These are phyloP conservation scores for Salticus scenicus DNA, from an alignment of 2,888 invertebrate species.

Conservation along the genomic window DNA sequence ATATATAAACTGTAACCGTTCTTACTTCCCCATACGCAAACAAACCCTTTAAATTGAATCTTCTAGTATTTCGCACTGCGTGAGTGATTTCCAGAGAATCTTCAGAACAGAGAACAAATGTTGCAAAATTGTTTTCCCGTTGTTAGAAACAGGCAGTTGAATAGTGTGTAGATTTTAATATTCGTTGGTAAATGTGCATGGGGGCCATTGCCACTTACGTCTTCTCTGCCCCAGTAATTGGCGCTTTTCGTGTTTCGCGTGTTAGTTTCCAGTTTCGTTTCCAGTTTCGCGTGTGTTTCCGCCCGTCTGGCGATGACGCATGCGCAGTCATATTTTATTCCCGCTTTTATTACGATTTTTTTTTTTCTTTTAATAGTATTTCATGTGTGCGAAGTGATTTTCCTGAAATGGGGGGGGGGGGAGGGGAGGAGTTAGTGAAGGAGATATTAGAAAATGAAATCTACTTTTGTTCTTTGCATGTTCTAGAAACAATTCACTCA, in stretches of 20 bases:
- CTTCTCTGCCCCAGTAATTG: constrained; percentile 57
- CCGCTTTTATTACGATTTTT: constrained; percentile 52
- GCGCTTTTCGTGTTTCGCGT: constrained; percentile 67
- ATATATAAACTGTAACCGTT: too few relatives aligned
- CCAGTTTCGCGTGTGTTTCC: constrained; percentile 52
- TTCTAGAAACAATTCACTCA: not conserved
- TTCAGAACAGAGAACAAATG: constrained; percentile 39
- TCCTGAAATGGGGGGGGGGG: not conserved
- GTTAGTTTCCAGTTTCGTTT: constrained; percentile 56
- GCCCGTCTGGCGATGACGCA: constrained; percentile 35
- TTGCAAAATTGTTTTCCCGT: constrained; percentile 62
- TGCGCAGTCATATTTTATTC: constrained; percentile 61
- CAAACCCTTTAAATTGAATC: constrained; percentile 64
- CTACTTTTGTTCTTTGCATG: not conserved
- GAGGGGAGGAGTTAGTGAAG: not conserved
- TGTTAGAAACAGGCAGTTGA: not conserved
- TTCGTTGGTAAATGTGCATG: constrained; percentile 37
- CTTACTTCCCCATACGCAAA: too few relatives aligned
- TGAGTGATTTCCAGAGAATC: constrained; percentile 27
- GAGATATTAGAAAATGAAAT: not conserved
- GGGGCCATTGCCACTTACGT: not conserved
- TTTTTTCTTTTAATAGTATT: not conserved
- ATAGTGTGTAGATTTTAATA: constrained; percentile 30
- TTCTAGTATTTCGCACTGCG: constrained; percentile 51
- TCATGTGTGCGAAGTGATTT: too few relatives aligned